These are phyloP conservation scores for Temnothorax nylanderi DNA, from an alignment of 1,140 invertebrate genomes.

Conservation along the genomic window DNA sequence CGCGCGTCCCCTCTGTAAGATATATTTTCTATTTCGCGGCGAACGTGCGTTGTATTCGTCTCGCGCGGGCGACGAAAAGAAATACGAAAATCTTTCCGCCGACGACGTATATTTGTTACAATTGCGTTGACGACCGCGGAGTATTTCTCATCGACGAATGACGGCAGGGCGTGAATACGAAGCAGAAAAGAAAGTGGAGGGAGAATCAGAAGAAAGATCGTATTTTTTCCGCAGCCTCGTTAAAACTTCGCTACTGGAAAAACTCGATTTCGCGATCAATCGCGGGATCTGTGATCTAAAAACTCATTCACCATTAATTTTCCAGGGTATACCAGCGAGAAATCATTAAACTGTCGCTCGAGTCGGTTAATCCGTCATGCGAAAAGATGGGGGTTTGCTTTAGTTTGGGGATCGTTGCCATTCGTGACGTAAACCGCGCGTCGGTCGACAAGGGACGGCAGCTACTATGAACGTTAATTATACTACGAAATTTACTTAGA, in stretches of 20 bases:
- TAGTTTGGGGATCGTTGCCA: background rate
- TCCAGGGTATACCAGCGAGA: background rate
- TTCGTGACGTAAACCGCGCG: constrained; percentile 16
- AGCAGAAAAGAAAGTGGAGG: background rate
- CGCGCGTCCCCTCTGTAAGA: constrained; percentile 29
- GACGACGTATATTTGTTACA: constrained; percentile 44
- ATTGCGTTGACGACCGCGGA: background rate
- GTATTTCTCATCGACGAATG: constrained; percentile 16
- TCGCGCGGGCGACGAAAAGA: constrained; percentile 15
- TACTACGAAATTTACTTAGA: constrained; percentile 59
- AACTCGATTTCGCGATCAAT: background rate
- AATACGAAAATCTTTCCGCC: background rate
- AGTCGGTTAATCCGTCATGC: constrained; percentile 39
- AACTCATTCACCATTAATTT: background rate
- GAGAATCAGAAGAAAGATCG: background rate
- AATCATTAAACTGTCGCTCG: constrained; percentile 35
- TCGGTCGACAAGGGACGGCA: background rate
- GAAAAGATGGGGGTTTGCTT: constrained; percentile 20
- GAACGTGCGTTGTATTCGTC: constrained; percentile 59
- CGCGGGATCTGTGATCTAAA: background rate
- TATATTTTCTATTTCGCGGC: constrained; percentile 66
- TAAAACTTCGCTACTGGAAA: background rate
- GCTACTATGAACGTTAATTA: constrained; percentile 58
- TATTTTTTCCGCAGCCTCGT: background rate
- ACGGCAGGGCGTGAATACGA: background rate